A percentile compares a stretch with the other conserved stretches of the same genome.
Evolutionary conservation across 2,797 vertebrate genomes (phyloP).

Genomic region (Aldrovandia affinis): DNA sequence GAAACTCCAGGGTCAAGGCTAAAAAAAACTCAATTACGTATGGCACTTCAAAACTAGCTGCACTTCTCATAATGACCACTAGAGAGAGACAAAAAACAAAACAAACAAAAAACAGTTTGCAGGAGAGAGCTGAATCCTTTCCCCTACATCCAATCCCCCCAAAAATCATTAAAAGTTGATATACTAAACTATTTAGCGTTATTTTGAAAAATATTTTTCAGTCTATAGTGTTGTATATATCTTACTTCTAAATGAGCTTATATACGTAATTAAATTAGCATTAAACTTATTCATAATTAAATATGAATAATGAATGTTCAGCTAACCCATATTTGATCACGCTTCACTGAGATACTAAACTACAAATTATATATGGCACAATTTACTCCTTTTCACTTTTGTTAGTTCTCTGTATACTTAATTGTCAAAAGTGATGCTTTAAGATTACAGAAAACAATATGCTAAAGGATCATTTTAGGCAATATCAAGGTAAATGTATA

Average conservation of each 20-base stretch:
- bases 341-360: neutral
- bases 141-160: neutral
- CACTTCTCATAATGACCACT: slow-evolving; percentile 55
- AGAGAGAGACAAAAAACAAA: slow-evolving; percentile 67
- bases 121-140: neutral
- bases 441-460: no score
- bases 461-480: no score
- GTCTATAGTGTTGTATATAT: neutral
- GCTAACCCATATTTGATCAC: neutral
- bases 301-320: neutral
- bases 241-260: neutral
- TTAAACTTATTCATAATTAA: neutral
- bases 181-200: neutral
- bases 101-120: slow-evolving; percentile 29
- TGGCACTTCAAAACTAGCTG: slow-evolving; percentile 56
- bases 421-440: neutral
- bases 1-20: slow-evolving; percentile 82
- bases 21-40: slow-evolving; percentile 78
- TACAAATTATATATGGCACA: neutral
- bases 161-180: neutral
- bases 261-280: no score
- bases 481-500: no score
- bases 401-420: neutral
- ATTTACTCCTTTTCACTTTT: neutral
- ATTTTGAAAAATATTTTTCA: neutral